phyloP scores from a whole-genome alignment of 2,797 vertebrate genomes.

The Silurus aristotelis region DNA sequence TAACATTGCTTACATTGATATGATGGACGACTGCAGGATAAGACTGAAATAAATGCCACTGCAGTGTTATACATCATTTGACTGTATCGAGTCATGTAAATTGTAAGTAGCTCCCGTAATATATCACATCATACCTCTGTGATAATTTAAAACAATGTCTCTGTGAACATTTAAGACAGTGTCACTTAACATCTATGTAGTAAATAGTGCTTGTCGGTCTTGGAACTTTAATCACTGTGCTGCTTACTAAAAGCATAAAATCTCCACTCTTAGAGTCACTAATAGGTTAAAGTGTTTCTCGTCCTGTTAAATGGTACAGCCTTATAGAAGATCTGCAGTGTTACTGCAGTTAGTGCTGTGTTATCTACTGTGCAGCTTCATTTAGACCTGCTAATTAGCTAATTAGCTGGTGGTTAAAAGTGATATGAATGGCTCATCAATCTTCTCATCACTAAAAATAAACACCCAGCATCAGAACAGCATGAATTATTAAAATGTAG shows the following conservation, averaged over 20 bases:
- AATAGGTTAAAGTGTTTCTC: conserved; percentile 60
- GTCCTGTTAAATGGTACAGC: conserved; percentile 59
- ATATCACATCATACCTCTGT: background rate
- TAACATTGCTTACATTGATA: background rate
- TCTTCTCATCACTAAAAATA: conserved; percentile 81
- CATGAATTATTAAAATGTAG: conserved; percentile 78
- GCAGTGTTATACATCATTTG: background rate
- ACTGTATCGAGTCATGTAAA: background rate
- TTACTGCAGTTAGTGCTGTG: conserved; percentile 56
- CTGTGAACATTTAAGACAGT: background rate
- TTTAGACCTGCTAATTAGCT: conserved; percentile 83
- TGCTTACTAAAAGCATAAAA: background rate
- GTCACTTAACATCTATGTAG: no score
- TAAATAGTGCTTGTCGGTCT: background rate
- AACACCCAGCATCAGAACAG: conserved; percentile 71
- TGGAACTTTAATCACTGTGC: background rate
- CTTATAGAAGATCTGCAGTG: conserved; percentile 60
- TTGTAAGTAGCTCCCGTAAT: background rate
- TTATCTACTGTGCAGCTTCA: conserved; percentile 78
- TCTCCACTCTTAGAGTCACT: background rate
- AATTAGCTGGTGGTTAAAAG: conserved; percentile 85
- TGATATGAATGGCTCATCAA: conserved; percentile 80
- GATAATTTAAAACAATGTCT: conserved; percentile 11
- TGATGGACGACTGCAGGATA: background rate
- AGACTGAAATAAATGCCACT: background rate